Conservation (phyloP, 2,888 invertebrate genomes). For the Campoplex nolae region DNA sequence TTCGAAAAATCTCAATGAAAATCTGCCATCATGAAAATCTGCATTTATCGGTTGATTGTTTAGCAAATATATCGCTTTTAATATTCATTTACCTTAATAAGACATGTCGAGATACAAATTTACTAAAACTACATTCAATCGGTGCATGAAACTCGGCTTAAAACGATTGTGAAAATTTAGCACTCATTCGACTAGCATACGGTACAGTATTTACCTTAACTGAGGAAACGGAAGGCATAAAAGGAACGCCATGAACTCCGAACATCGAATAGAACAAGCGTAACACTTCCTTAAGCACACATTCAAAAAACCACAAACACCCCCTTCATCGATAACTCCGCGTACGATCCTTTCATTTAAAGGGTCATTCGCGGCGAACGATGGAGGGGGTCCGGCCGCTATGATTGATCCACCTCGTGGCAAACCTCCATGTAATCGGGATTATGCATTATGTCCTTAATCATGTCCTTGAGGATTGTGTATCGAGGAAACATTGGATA, state of each 20-base stretch:
- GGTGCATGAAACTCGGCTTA: no score
- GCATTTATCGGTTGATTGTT: no score
- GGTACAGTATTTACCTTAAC: background rate
- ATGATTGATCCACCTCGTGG: slow-evolving; percentile 91
- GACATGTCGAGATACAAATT: no score
- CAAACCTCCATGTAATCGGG: slow-evolving; percentile 99
- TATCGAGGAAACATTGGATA: slow-evolving; percentile 98
- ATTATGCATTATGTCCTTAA: slow-evolving; percentile 97
- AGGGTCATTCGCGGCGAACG: slow-evolving; percentile 83
- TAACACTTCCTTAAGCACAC: slow-evolving; percentile 39
- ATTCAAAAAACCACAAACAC: slow-evolving; percentile 59
- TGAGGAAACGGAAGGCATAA: slow-evolving; percentile 19
- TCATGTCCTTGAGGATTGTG: slow-evolving; percentile 98
- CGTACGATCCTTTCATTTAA: slow-evolving; percentile 73
- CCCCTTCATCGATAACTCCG: slow-evolving; percentile 78
- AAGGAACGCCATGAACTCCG: slow-evolving; percentile 26
- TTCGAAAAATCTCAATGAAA: no score
- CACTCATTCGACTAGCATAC: no score
- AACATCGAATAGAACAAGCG: slow-evolving; percentile 59
- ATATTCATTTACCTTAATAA: no score
- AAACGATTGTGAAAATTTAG: no score
- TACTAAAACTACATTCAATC: no score
- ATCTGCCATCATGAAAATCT: no score
- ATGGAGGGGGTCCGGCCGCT: slow-evolving; percentile 83
- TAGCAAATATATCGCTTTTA: no score